These are phyloP conservation scores for Apodemia duryi DNA, from an alignment of 2,888 invertebrate genomes.

Conservation along the genomic window DNA sequence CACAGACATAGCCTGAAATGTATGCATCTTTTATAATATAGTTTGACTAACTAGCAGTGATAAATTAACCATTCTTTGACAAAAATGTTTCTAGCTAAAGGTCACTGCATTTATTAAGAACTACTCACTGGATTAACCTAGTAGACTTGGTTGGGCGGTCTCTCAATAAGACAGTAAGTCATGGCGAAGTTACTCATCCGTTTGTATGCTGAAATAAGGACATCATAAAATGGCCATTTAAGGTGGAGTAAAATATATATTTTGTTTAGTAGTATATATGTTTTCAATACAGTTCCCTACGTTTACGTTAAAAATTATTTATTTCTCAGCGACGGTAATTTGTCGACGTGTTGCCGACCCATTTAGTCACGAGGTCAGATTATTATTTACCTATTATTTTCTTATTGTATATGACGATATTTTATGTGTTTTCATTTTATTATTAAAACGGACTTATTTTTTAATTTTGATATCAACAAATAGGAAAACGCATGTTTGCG, in stretches of 20 bases:
- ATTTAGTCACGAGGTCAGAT: slow-evolving; percentile 6
- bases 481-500: slow-evolving; percentile 8
- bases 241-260: not conserved
- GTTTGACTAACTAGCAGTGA: too few species aligned
- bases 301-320: not conserved
- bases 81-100: too few species aligned
- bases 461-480: not conserved
- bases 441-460: not conserved
- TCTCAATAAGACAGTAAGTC: too few species aligned
- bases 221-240: too few species aligned
- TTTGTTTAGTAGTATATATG: not conserved
- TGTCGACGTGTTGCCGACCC: not conserved
- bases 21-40: too few species aligned
- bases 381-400: not conserved
- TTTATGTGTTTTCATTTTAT: not conserved
- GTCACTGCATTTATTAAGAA: too few species aligned
- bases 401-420: not conserved
- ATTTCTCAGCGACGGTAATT: not conserved
- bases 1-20: too few species aligned
- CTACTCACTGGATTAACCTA: too few species aligned
- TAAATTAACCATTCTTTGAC: too few species aligned
- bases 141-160: too few species aligned
- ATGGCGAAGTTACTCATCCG: too few species aligned
- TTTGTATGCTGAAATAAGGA: too few species aligned
- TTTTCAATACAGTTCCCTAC: not conserved